phyloP scores from a whole-genome alignment of 2,113 vertebrate genomes.

The Podocnemis expansa region DNA sequence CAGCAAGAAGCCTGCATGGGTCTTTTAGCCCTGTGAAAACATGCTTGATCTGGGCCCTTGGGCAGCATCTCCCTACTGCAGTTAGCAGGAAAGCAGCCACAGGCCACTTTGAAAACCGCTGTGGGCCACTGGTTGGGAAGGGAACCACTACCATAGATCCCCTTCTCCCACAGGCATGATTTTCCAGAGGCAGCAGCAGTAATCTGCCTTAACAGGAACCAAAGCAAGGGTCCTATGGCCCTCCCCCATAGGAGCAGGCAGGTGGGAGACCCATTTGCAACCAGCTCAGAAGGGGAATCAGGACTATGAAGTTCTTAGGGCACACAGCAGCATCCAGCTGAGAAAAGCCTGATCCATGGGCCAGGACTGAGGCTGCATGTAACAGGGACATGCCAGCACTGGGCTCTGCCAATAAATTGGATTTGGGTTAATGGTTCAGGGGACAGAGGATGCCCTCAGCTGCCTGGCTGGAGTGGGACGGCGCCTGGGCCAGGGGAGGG shows the following conservation, averaged over 20 bases:
- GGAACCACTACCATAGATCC: no score
- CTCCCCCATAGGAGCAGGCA: slow-evolving; percentile 40
- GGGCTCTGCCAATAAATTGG: not conserved
- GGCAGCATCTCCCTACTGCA: no score
- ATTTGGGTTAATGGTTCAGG: not conserved
- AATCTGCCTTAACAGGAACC: no score
- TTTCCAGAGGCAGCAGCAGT: no score
- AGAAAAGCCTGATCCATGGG: not conserved
- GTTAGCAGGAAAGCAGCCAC: no score
- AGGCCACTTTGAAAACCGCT: no score
- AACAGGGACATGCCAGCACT: not conserved
- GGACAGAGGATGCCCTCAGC: slow-evolving; percentile 10
- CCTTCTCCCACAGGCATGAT: no score
- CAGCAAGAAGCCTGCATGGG: no score
- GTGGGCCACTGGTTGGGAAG: no score
- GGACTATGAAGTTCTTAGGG: not conserved
- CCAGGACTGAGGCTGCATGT: not conserved
- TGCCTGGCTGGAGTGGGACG: slow-evolving; percentile 5
- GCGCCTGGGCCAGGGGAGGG: not conserved
- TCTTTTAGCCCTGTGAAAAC: no score
- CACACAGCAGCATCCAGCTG: not conserved
- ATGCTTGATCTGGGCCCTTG: no score
- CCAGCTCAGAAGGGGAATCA: not conserved
- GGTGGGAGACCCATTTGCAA: not conserved
- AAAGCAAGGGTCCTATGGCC: not conserved